These are phyloP conservation scores for Hypanus sabinus DNA, from an alignment of 2,113 vertebrate species.

Conservation along the genomic window DNA sequence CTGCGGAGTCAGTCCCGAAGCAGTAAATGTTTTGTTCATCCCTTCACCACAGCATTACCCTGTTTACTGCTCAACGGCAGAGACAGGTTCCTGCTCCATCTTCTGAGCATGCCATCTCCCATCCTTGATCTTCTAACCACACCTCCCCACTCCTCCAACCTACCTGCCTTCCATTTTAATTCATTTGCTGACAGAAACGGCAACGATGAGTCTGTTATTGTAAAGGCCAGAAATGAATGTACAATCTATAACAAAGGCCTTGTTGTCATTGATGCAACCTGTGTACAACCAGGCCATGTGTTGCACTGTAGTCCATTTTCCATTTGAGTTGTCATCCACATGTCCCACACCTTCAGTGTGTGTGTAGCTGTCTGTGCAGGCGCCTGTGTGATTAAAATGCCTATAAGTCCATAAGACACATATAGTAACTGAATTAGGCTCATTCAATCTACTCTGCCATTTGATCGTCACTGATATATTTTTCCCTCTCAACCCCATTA, in stretches of 20 bases:
- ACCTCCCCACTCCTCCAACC: background rate
- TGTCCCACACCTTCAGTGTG: too few species aligned
- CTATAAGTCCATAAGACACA: too few species aligned
- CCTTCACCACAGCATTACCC: background rate
- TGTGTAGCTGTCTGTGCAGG: too few species aligned
- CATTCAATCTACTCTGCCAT: too few species aligned
- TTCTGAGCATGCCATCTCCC: background rate
- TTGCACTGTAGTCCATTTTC: background rate
- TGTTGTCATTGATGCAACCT: background rate
- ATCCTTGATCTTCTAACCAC: background rate
- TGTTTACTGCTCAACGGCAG: background rate
- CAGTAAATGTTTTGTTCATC: background rate
- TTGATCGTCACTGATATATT: too few species aligned
- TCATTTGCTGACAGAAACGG: background rate
- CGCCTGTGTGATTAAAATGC: too few species aligned
- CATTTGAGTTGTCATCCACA: background rate
- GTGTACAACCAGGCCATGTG: background rate
- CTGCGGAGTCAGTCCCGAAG: background rate
- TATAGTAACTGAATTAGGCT: too few species aligned
- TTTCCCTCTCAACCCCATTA: too few species aligned
- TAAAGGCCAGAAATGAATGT: background rate
- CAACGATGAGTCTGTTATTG: background rate
- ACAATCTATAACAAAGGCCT: background rate
- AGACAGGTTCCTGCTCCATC: background rate
- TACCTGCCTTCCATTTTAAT: conserved; percentile 12